phyloP scores from a whole-genome alignment of 1,140 invertebrate genomes.

The Heliconius melpomene region DNA sequence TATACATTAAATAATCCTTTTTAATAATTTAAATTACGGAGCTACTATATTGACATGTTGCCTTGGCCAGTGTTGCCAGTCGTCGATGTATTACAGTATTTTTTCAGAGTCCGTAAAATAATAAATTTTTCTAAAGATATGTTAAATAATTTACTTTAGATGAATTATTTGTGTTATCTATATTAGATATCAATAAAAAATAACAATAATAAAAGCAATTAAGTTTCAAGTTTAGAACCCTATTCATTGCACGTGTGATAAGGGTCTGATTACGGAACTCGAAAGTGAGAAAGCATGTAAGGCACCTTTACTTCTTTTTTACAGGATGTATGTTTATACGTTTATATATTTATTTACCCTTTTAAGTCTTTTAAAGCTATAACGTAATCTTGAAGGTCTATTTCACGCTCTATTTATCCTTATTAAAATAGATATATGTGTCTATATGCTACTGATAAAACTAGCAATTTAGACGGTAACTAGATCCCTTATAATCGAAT shows the following conservation, averaged over 20 bases:
- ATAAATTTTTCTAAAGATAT: too few species aligned
- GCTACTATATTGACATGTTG: too few species aligned
- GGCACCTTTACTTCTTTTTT: not conserved
- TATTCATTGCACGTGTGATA: not conserved
- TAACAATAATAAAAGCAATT: too few species aligned
- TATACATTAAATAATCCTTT: too few species aligned
- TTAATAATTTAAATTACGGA: too few species aligned
- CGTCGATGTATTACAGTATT: too few species aligned
- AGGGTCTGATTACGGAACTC: not conserved
- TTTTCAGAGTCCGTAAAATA: too few species aligned
- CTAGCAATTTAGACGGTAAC: constrained; percentile 2
- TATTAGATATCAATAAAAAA: not conserved
- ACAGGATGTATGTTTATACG: not conserved
- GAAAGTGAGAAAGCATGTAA: not conserved
- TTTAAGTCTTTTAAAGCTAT: not conserved
- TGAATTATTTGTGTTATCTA: too few species aligned
- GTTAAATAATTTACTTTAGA: too few species aligned
- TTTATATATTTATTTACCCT: not conserved
- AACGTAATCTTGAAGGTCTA: not conserved
- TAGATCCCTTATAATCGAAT: constrained; percentile 4
- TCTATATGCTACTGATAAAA: constrained; percentile 1
- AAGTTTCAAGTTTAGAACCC: not conserved
- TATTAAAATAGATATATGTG: not conserved
- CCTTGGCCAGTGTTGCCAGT: too few species aligned
- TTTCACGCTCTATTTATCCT: not conserved